phyloP scores from a whole-genome alignment of 1,140 invertebrate species.

The Polyergus mexicanus region DNA sequence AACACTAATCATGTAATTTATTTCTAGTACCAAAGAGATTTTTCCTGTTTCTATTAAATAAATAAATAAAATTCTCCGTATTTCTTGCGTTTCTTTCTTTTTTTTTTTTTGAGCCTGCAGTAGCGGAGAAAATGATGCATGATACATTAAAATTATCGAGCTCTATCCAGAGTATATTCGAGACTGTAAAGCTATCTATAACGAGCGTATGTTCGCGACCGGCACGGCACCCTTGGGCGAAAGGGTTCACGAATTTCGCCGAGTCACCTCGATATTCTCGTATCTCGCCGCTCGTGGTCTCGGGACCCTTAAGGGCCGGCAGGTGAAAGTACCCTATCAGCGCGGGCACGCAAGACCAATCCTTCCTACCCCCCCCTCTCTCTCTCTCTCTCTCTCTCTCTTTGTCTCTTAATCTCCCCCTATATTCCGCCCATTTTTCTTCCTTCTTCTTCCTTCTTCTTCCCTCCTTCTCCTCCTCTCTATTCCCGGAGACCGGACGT shows the following conservation, averaged over 20 bases:
- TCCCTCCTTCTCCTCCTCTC: not conserved
- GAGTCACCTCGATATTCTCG: slow-evolving; percentile 62
- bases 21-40: too few relatives aligned
- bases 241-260: slow-evolving; percentile 58
- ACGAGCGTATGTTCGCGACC: not conserved
- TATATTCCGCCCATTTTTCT: too few relatives aligned
- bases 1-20: too few relatives aligned
- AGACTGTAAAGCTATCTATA: not conserved
- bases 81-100: not conserved
- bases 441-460: too few relatives aligned
- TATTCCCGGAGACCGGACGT: slow-evolving; percentile 39
- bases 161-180: not conserved
- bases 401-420: too few relatives aligned
- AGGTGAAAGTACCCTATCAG: slow-evolving; percentile 71
- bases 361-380: slow-evolving; percentile 11
- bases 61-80: too few relatives aligned
- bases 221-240: slow-evolving; percentile 39
- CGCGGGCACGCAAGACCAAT: slow-evolving; percentile 32
- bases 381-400: not conserved
- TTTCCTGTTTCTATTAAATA: too few relatives aligned
- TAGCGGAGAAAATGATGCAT: not conserved
- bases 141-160: slow-evolving; percentile 9
- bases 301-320: slow-evolving; percentile 68
- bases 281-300: slow-evolving; percentile 32
- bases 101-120: not conserved